Evolutionary conservation across 2,113 vertebrate genomes (phyloP).

Genomic region (Engystomops pustulosus): DNA sequence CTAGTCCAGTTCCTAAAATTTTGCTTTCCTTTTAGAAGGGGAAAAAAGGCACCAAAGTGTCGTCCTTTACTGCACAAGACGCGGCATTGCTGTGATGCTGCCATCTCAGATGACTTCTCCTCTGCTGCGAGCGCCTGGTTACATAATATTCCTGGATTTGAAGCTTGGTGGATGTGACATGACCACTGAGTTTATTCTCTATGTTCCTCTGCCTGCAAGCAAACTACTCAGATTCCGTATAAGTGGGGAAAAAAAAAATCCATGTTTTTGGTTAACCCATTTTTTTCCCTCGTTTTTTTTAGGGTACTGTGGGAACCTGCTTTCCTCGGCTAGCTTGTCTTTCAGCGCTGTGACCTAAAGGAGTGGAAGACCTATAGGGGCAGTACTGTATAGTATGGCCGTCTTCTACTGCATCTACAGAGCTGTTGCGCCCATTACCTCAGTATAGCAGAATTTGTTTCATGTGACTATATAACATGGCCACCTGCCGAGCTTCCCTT

Average conservation of each 20-base stretch:
- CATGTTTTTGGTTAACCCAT: neutral
- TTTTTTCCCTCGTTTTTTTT: too few relatives aligned
- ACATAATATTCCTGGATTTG: conserved; percentile 39
- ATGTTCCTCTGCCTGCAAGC: conserved; percentile 37
- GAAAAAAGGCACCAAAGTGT: neutral
- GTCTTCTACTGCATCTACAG: too few relatives aligned
- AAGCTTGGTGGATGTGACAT: conserved; percentile 33
- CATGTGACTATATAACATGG: neutral
- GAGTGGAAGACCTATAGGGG: too few relatives aligned
- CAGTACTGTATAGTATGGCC: too few relatives aligned
- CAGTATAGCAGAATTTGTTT: neutral
- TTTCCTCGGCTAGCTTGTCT: too few relatives aligned
- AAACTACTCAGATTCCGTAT: neutral
- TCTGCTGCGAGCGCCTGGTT: conserved; percentile 15
- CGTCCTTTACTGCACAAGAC: neutral
- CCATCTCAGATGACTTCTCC: conserved; percentile 12
- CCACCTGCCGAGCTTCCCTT: neutral
- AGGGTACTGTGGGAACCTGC: too few relatives aligned
- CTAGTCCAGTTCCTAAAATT: neutral
- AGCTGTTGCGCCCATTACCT: too few relatives aligned
- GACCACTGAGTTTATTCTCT: conserved; percentile 34
- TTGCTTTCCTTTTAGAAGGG: too few relatives aligned
- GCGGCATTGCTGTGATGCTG: neutral
- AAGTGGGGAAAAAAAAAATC: neutral
- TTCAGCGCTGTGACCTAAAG: too few relatives aligned